Evolutionary conservation across 2,888 invertebrate genomes (phyloP).

Genomic region (Lissonota sp.): DNA sequence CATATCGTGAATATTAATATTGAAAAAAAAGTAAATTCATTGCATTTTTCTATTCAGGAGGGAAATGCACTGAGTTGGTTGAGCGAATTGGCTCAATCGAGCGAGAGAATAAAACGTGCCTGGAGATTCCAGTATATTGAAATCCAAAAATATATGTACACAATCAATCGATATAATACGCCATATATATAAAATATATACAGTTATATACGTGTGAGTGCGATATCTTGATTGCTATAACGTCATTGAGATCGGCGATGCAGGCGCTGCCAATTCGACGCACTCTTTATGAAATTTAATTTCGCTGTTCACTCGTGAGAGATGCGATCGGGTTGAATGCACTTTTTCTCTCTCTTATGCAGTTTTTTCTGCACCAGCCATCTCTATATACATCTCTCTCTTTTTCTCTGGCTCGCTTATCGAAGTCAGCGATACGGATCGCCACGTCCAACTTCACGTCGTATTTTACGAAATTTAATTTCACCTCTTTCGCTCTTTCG

Average conservation of each 20-base stretch:
- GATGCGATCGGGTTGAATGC: slow-evolving; percentile 46
- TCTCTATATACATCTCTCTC: slow-evolving; percentile 7
- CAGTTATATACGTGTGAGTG: not conserved
- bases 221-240: slow-evolving; percentile 18
- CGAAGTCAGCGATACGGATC: slow-evolving; percentile 55
- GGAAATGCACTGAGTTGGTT: too few relatives aligned
- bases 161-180: not conserved
- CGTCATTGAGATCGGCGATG: slow-evolving; percentile 15
- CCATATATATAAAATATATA: too few relatives aligned
- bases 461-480: slow-evolving; percentile 58
- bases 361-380: too few relatives aligned
- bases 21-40: too few relatives aligned
- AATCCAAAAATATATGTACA: not conserved
- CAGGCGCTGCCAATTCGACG: slow-evolving; percentile 44
- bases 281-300: slow-evolving; percentile 63
- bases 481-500: slow-evolving; percentile 22
- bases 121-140: too few relatives aligned
- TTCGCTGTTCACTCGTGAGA: slow-evolving; percentile 42
- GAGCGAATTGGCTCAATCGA: too few relatives aligned
- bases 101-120: too few relatives aligned
- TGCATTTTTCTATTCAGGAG: too few relatives aligned
- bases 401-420: slow-evolving; percentile 24
- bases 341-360: not conserved
- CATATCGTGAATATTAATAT: too few relatives aligned
- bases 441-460: slow-evolving; percentile 47